Conservation (phyloP, 2,888 invertebrate species). For the Drosophila meridionalis region DNA sequence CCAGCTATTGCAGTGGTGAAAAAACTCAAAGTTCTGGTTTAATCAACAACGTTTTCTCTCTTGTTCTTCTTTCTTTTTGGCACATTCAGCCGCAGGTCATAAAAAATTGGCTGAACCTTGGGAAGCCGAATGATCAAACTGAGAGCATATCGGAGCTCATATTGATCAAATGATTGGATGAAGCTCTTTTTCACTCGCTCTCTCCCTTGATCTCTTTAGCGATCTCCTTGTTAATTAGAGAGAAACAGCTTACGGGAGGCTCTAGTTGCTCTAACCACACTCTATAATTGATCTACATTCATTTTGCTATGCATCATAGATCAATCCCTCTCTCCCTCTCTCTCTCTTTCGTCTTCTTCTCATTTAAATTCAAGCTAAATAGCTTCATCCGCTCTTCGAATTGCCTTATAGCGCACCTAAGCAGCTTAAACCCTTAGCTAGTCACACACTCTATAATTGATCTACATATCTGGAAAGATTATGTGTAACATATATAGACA, state of each 20-base stretch:
- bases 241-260: too few relatives aligned
- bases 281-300: neutral
- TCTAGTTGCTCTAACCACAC: too few relatives aligned
- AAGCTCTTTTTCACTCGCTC: neutral
- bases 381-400: neutral
- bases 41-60: constrained; percentile 48
- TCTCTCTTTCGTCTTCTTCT: neutral
- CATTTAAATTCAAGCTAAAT: neutral
- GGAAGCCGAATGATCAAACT: neutral
- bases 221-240: neutral
- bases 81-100: constrained; percentile 9
- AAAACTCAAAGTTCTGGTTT: constrained; percentile 53
- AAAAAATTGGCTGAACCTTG: constrained; percentile 5
- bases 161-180: neutral
- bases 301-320: neutral
- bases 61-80: neutral
- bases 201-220: neutral
- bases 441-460: neutral
- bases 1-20: constrained; percentile 1
- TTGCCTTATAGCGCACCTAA: too few relatives aligned
- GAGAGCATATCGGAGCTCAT: neutral
- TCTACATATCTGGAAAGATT: neutral
- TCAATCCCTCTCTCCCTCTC: neutral
- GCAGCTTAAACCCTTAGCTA: neutral
- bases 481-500: neutral